Conservation (phyloP, 2,113 vertebrate genomes). For the Corythoichthys haematopterus region DNA sequence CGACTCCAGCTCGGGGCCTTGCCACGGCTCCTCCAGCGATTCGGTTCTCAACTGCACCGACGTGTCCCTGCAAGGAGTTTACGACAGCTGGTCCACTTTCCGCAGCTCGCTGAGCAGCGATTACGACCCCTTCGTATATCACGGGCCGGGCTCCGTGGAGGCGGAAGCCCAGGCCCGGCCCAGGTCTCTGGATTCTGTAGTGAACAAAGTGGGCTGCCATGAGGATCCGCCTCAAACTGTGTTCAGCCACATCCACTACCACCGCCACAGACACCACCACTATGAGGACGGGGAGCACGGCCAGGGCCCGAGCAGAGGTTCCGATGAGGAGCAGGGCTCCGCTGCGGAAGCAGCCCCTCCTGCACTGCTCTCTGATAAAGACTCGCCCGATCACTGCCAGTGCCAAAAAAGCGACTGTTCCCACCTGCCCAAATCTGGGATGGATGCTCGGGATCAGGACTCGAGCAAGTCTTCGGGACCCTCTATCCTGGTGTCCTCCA, state of each 20-base stretch:
- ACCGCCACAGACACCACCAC: constrained; percentile 93
- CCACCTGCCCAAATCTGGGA: constrained; percentile 50
- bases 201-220: constrained; percentile 58
- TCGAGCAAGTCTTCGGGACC: constrained; percentile 32
- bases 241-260: constrained; percentile 88
- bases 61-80: constrained; percentile 87
- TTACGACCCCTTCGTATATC: constrained; percentile 88
- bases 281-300: constrained; percentile 76
- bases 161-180: constrained; percentile 68
- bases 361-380: constrained; percentile 53
- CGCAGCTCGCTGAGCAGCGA: constrained; percentile 96
- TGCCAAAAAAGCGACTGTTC: constrained; percentile 60
- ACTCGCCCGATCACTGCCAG: constrained; percentile 62
- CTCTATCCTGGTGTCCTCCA: constrained; percentile 40
- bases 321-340: constrained; percentile 67
- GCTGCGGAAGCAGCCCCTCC: constrained; percentile 29
- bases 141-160: constrained; percentile 61
- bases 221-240: constrained; percentile 75
- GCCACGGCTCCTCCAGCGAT: constrained; percentile 94
- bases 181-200: constrained; percentile 80
- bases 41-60: constrained; percentile 94
- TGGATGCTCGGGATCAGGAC: constrained; percentile 59
- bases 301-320: constrained; percentile 60
- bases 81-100: constrained; percentile 95
- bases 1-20: constrained; percentile 94